Percentiles rank a stretch among this genome's conserved stretches.
Evolutionary conservation across 2,113 vertebrate genomes (phyloP).

Genomic region (Bothrops jararaca): DNA sequence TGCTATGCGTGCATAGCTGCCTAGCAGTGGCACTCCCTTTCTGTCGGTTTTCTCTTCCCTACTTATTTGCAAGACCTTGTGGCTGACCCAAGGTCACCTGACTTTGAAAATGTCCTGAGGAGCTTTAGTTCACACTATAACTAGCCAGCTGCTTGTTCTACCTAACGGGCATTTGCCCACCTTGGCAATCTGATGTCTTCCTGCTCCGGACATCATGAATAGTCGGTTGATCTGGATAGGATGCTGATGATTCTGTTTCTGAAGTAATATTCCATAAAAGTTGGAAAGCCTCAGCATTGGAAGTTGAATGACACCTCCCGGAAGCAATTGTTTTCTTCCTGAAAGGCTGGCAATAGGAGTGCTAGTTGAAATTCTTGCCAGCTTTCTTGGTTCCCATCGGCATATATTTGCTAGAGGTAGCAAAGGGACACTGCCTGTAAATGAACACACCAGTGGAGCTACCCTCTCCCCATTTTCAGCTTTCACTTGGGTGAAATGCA

Average conservation of each 20-base stretch:
- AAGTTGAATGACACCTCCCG: constrained; percentile 33
- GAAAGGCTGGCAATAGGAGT: neutral
- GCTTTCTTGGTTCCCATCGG: constrained; percentile 37
- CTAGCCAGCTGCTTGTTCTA: neutral
- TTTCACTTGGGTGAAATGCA: constrained; percentile 61
- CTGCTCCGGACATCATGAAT: neutral
- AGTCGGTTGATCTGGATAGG: neutral
- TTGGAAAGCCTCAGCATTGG: constrained; percentile 19
- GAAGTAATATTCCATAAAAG: neutral
- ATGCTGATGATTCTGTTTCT: neutral
- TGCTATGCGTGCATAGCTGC: constrained; percentile 71
- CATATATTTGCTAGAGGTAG: constrained; percentile 38
- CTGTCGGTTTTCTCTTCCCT: constrained; percentile 40
- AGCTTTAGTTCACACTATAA: constrained; percentile 20
- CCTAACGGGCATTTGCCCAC: neutral
- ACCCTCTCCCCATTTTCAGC: constrained; percentile 40
- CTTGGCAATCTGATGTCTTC: neutral
- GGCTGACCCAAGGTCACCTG: constrained; percentile 54
- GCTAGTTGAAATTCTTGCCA: neutral
- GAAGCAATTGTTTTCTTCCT: constrained; percentile 1
- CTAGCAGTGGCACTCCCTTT: constrained; percentile 54
- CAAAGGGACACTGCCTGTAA: constrained; percentile 19
- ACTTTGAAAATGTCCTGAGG: constrained; percentile 68
- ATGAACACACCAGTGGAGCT: constrained; percentile 63
- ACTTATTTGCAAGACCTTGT: constrained; percentile 43